Conservation (phyloP, 2,113 vertebrate genomes). For the Muntiacus reevesi region DNA sequence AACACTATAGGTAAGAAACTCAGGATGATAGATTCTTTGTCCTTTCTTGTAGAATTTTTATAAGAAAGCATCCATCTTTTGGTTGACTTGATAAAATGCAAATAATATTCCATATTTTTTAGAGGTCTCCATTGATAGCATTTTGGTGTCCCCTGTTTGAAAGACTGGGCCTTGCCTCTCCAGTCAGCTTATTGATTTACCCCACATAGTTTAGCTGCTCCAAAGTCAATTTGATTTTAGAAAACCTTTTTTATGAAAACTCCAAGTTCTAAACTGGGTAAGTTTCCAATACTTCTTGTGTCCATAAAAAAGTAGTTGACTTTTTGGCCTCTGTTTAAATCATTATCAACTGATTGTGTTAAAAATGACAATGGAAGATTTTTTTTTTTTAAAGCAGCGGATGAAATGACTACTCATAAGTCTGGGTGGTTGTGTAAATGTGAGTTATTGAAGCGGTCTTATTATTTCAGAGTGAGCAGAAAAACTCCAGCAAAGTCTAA, state of each 20-base stretch:
- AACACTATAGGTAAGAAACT: background rate
- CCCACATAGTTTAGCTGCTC: background rate
- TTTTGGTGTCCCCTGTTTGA: background rate
- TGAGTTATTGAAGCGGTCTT: background rate
- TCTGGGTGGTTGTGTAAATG: background rate
- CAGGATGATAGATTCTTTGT: background rate
- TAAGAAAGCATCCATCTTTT: background rate
- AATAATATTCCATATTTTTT: background rate
- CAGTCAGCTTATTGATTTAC: background rate
- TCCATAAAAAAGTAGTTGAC: background rate
- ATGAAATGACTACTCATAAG: background rate
- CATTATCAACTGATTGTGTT: background rate
- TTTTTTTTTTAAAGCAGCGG: background rate
- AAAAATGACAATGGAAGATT: background rate
- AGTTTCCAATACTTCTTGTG: background rate
- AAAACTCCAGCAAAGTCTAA: background rate
- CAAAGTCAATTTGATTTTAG: background rate
- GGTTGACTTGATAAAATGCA: background rate
- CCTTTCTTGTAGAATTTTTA: background rate
- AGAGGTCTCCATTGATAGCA: background rate
- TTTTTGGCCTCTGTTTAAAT: conserved; percentile 7
- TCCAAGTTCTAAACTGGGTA: background rate
- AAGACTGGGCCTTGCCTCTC: background rate
- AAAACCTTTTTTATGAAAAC: conserved; percentile 26
- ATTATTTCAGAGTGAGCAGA: conserved; percentile 2